Evolutionary conservation across 2,888 invertebrate genomes (phyloP), one percentile per base, ranked within the genome.

Genomic region (Rhyacophila evoluta): DNA sequence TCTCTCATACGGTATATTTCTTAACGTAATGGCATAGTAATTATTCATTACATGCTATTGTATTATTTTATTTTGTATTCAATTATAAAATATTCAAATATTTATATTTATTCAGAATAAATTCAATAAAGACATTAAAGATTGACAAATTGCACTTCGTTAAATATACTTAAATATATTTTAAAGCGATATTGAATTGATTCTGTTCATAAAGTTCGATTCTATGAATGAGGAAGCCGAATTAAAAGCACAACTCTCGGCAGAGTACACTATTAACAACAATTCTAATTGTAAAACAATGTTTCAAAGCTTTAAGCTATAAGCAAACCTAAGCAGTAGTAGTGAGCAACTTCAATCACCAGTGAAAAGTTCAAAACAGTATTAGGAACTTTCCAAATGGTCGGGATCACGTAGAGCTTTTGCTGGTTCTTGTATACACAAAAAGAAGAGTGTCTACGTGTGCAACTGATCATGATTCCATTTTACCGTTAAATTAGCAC

Each of bases 271-370:
- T 69, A 28, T 69, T 69, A 69, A 69, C 69, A 36, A 27, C 25
- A 27, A 68, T 28, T 36, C 69, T 75, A 69, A 72, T 75, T 72
- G 75, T 55, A 70, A 74, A 77, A 77, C 79, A 80, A 72, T 80
- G 79, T 80, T 74, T 68, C 68, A 38, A 36, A 72, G 77, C 55
- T 74, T 70, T 77, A 80, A 80, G 79, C 79, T 77, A 72, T 41
- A 38, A 79, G 68, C 39, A 69, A 72, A 36, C 70, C 27, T n/a
- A 71, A 70, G 37, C 27, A 33, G 73, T 69, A 8, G 71, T 27
- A 36, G 76, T 29, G 41, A 68, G 78, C 15, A 28, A 41, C 41
- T 79, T 67, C 75, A 73, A 76, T 79, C 79, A 79, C 69, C 74
- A 71, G 25, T 28, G 39, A 72, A 79, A 79, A 79, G 79, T 79